A percentile compares a stretch with the other conserved stretches of the same genome.
Conservation (phyloP, 2,797 vertebrate species). For the Brachyalestes nurse region DNA sequence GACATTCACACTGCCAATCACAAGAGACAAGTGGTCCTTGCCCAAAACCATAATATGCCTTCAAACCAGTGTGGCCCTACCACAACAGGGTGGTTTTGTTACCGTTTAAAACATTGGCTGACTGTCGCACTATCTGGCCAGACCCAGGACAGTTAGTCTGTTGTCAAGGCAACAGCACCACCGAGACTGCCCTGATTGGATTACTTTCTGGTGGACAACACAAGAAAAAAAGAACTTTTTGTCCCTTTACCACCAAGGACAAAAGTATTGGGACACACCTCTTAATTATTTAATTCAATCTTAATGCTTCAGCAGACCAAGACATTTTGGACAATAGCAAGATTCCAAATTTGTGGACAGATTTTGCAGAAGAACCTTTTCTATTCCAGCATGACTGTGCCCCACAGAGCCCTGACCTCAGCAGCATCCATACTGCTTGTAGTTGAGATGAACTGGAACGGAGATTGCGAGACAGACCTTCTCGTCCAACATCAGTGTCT, state of each 20-base stretch:
- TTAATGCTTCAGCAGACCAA: background rate
- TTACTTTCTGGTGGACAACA: background rate
- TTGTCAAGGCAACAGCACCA: background rate
- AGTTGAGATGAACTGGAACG: too few relatives aligned
- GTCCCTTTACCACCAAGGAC: background rate
- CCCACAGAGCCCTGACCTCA: too few relatives aligned
- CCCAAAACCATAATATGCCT: conserved; percentile 31
- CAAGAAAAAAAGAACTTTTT: background rate
- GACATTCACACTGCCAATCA: conserved; percentile 18
- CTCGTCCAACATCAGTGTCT: too few relatives aligned
- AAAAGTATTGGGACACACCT: background rate
- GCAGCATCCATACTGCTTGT: too few relatives aligned
- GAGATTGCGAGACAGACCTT: too few relatives aligned
- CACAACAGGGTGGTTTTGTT: conserved; percentile 28
- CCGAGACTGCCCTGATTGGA: background rate
- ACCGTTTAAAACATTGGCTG: conserved; percentile 8
- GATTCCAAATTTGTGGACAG: too few relatives aligned
- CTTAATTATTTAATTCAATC: too few relatives aligned
- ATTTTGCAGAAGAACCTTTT: too few relatives aligned
- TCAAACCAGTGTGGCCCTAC: conserved; percentile 13
- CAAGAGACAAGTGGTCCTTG: conserved; percentile 13
- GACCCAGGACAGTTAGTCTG: conserved; percentile 1
- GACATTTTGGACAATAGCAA: too few relatives aligned
- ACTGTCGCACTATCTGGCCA: background rate
- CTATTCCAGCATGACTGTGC: too few relatives aligned